Evolutionary conservation across 2,888 invertebrate genomes (phyloP).

Genomic region (Lysandra coridon): DNA sequence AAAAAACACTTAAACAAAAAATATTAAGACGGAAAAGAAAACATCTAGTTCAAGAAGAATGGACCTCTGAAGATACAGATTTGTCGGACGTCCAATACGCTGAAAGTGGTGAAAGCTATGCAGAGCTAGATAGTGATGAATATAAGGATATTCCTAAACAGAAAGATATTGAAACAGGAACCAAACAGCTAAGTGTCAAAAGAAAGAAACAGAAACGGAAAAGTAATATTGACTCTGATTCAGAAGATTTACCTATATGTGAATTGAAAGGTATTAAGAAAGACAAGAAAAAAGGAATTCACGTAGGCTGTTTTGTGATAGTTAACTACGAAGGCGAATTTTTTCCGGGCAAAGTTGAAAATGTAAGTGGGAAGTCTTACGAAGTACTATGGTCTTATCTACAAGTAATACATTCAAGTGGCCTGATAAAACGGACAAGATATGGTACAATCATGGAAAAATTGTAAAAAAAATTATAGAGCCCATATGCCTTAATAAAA

Average conservation of each 20-base stretch:
- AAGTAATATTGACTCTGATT: no score
- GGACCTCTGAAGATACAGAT: neutral
- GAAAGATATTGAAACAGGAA: neutral
- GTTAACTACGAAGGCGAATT: conserved; percentile 1
- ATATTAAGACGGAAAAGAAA: neutral
- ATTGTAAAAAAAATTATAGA: no score
- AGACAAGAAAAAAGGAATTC: conserved; percentile 16
- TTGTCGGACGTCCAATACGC: conserved; percentile 3
- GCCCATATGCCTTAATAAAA: no score
- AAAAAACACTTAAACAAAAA: neutral
- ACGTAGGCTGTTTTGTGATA: conserved; percentile 1
- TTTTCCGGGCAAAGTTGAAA: conserved; percentile 20
- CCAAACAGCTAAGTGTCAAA: no score
- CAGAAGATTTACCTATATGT: no score
- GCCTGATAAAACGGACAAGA: neutral
- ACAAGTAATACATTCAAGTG: neutral
- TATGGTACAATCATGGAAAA: no score
- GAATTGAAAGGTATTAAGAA: neutral
- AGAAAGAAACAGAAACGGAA: no score
- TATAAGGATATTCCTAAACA: neutral
- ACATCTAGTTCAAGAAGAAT: neutral
- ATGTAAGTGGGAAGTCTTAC: neutral
- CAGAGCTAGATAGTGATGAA: conserved; percentile 16
- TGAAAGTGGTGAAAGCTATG: conserved; percentile 15
- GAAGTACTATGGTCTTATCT: conserved; percentile 14